These are phyloP conservation scores for Platyrinchus mystaceus DNA, from an alignment of 2,797 vertebrate species.

Conservation along the genomic window DNA sequence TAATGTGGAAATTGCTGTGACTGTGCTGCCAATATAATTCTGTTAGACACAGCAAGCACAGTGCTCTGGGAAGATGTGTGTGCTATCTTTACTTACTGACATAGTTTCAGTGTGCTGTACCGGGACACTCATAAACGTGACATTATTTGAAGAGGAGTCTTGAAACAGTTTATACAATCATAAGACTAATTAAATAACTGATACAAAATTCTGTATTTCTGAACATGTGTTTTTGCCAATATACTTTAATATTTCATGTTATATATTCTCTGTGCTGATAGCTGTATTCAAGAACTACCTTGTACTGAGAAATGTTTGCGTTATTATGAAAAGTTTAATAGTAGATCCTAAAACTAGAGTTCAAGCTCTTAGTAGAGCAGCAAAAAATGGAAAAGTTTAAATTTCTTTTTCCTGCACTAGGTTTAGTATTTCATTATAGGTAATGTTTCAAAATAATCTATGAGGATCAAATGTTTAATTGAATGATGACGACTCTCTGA, in stretches of 20 bases:
- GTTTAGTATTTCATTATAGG: neutral
- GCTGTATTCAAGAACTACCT: neutral
- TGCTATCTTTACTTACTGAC: neutral
- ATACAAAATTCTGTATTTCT: neutral
- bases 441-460: neutral
- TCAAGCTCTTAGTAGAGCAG: neutral
- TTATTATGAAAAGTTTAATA: neutral
- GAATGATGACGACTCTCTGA: neutral
- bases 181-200: neutral
- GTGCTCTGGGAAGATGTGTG: neutral
- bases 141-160: neutral
- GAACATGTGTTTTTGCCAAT: neutral
- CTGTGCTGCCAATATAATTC: neutral
- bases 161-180: neutral
- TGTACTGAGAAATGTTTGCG: neutral
- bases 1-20: neutral
- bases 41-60: neutral
- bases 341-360: neutral
- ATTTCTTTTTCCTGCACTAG: neutral
- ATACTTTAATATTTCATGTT: neutral
- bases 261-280: neutral
- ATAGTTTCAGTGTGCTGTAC: neutral
- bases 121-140: neutral
- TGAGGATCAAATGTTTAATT: neutral
- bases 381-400: neutral